Base-by-base conservation (phyloP, 1,140 invertebrate genomes). In the Macrotrachela quadricornifera region DNA sequence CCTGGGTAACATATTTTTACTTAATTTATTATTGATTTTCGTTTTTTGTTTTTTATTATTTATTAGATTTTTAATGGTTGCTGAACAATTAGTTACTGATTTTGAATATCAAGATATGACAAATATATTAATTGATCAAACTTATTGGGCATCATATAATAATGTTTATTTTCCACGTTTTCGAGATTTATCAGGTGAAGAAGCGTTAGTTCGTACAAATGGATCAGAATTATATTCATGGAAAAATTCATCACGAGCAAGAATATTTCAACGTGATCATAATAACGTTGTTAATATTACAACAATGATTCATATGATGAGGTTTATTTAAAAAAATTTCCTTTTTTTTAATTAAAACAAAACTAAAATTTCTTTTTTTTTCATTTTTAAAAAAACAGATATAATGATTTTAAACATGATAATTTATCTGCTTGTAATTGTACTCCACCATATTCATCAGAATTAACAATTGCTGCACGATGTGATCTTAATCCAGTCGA, bases 321-420 rank as follows among this genome's bases (percentile, higher is more conserved):
- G 79, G 68, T 64, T 49, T 30, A 4, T 2, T 4, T 2, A 30
- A 30, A 30, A 30, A 30, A 8, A 15, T 40, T 46, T 37, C 13
- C 40, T 57, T 43, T 11, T 36, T 16, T 17, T 17, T 10, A 43
- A n/a, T 18, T n/a, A 12, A 21, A 12, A 15, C 18, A 40, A 51
- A 40, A 17, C 10, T 50, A 13, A 46, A 15, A 16, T 48, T 50
- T 39, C 49, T n/a, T 18, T 60, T 41, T 49, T 30, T 30, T n/a
- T n/a, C n/a, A n/a, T n/a, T n/a, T n/a, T n/a, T n/a, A n/a, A n/a
- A n/a, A n/a, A n/a, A n/a, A 4, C 56, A 73, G 70, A 43, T 82
- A 80, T 72, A 83, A 82, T 65, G 74, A 83, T 65, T 82, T 72
- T 66, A 71, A 67, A 50, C 65, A 80, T 62, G 81, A 83, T 63